These are phyloP conservation scores for Hormaphis cornu DNA, from an alignment of 1,140 invertebrate genomes.

Conservation along the genomic window DNA sequence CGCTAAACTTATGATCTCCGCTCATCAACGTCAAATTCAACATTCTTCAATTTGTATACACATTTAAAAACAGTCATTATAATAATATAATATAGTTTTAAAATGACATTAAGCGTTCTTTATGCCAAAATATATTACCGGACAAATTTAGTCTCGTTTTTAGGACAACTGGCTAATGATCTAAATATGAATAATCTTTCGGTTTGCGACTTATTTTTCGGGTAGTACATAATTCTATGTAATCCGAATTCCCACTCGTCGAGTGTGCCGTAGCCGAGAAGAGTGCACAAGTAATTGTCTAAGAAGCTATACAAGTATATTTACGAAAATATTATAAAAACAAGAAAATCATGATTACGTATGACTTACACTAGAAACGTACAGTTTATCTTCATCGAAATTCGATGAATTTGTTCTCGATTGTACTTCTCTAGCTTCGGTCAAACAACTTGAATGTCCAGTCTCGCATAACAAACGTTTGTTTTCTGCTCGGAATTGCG, in stretches of 20 bases:
- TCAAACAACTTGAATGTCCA: constrained; percentile 60
- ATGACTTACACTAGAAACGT: background rate
- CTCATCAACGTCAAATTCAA: constrained; percentile 57
- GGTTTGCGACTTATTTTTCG: constrained; percentile 52
- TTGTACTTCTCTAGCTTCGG: constrained; percentile 54
- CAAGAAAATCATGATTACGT: background rate
- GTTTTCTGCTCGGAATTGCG: constrained; percentile 40
- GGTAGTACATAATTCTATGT: constrained; percentile 61
- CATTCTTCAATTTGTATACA: constrained; percentile 42
- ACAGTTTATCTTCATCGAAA: constrained; percentile 47
- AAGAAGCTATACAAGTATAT: constrained; percentile 51
- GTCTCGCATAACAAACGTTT: constrained; percentile 51
- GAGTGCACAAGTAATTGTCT: constrained; percentile 62
- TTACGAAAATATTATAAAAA: background rate
- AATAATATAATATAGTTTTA: background rate
- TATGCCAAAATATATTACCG: constrained; percentile 39
- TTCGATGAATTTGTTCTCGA: constrained; percentile 54
- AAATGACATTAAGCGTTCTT: background rate
- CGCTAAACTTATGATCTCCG: constrained; percentile 52
- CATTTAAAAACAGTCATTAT: background rate
- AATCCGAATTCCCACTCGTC: constrained; percentile 71
- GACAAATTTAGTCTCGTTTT: constrained; percentile 55
- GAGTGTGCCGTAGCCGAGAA: constrained; percentile 63
- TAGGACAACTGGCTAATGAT: constrained; percentile 62
- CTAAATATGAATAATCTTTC: constrained; percentile 65